Conservation (phyloP, 2,888 invertebrate genomes). For the Volucella inflata region DNA sequence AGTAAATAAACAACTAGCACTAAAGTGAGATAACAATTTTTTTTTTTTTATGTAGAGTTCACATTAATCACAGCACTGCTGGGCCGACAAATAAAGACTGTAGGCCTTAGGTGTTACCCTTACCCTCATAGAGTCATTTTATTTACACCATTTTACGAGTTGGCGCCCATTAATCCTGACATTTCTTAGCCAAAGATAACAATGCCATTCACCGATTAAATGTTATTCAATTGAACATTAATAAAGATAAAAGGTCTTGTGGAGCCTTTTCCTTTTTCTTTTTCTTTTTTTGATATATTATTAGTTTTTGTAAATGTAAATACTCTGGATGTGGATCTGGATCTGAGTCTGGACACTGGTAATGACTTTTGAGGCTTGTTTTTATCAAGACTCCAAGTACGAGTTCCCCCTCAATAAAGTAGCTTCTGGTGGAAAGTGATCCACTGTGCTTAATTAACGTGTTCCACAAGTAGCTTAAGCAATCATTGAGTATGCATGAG, state of each 20-base stretch:
- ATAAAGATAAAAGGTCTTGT: conserved; percentile 62
- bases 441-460: conserved; percentile 50
- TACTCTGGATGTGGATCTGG: conserved; percentile 13
- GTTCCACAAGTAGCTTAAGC: conserved; percentile 44
- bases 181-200: conserved; percentile 70
- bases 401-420: conserved; percentile 14
- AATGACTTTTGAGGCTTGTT: not conserved
- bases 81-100: conserved; percentile 20
- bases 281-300: too few relatives aligned
- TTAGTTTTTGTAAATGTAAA: too few relatives aligned
- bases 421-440: conserved; percentile 42
- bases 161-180: conserved; percentile 70
- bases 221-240: conserved; percentile 73
- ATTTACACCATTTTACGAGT: conserved; percentile 71
- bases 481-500: conserved; percentile 17
- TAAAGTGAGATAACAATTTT: conserved; percentile 42
- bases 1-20: conserved; percentile 31
- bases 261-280: conserved; percentile 1
- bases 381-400: conserved; percentile 11
- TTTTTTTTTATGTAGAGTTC: conserved; percentile 46
- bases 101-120: too few relatives aligned
- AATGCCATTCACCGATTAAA: conserved; percentile 74
- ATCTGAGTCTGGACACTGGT: conserved; percentile 5
- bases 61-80: conserved; percentile 68
- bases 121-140: conserved; percentile 61